Conservation (phyloP, 2,113 vertebrate genomes). For the Odontophorus gujanensis region DNA sequence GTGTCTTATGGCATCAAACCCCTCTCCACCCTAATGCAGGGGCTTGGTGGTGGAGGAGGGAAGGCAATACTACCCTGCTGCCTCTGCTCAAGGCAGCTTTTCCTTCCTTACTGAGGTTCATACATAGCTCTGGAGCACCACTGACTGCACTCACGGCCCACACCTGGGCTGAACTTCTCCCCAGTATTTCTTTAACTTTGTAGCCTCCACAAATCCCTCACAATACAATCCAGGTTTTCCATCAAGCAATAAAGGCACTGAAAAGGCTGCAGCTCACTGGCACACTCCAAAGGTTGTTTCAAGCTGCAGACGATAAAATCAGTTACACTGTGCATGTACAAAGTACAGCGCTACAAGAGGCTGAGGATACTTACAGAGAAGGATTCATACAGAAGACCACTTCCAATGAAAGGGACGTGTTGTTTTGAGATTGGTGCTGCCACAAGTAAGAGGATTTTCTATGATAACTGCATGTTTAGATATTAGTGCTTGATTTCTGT, state of each 20-base stretch:
- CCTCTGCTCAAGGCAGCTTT: background rate
- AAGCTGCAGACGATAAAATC: background rate
- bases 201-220: background rate
- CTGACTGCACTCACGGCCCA: background rate
- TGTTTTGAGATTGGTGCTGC: background rate
- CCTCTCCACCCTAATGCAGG: background rate
- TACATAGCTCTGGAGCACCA: background rate
- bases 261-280: background rate
- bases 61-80: background rate
- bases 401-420: background rate
- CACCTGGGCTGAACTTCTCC: background rate
- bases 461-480: background rate
- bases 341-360: background rate
- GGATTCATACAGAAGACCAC: background rate
- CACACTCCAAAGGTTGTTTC: background rate
- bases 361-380: background rate
- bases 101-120: background rate
- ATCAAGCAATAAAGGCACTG: background rate
- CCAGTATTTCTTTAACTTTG: background rate
- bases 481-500: background rate
- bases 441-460: background rate
- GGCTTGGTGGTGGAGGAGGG: background rate
- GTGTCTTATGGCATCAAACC: background rate
- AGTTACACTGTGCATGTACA: background rate
- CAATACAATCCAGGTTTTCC: background rate